Evolutionary conservation across 2,888 invertebrate genomes (phyloP).

Genomic region (Vanessa cardui): DNA sequence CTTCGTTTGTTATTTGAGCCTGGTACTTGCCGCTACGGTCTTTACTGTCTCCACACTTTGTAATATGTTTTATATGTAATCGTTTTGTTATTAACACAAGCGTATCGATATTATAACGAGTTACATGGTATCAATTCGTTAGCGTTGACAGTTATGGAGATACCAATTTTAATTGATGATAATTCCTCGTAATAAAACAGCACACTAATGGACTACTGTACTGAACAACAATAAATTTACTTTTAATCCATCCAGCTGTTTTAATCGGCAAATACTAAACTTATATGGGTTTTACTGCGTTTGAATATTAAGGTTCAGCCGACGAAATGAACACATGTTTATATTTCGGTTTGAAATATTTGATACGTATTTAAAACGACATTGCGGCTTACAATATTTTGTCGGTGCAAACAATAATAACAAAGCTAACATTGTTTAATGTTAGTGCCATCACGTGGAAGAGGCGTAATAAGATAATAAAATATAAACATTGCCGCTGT

Average conservation of each 20-base stretch:
- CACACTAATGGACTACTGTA: too few species aligned
- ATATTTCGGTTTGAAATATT: background rate
- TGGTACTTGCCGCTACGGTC: slow-evolving; percentile 55
- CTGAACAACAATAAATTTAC: too few species aligned
- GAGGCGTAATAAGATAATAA: slow-evolving; percentile 8
- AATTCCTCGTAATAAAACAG: too few species aligned
- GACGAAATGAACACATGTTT: too few species aligned
- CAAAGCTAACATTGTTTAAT: background rate
- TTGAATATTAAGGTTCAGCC: too few species aligned
- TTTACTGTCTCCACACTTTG: slow-evolving; percentile 20
- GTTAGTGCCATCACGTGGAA: slow-evolving; percentile 4
- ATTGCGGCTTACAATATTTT: background rate
- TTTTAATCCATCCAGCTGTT: too few species aligned
- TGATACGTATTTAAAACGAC: slow-evolving; percentile 11
- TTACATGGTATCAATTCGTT: background rate
- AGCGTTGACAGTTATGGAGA: too few species aligned
- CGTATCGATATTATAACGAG: background rate
- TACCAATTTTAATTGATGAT: too few species aligned
- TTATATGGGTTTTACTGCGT: too few species aligned
- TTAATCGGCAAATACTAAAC: too few species aligned
- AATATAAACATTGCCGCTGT: background rate
- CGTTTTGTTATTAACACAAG: too few species aligned
- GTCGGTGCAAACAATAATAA: background rate
- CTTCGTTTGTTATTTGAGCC: slow-evolving; percentile 60
- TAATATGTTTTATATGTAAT: background rate